Evolutionary conservation across 92 coral and sea anemone genomes (phyloP).

Genomic region (Palythoa heliodiscus): DNA sequence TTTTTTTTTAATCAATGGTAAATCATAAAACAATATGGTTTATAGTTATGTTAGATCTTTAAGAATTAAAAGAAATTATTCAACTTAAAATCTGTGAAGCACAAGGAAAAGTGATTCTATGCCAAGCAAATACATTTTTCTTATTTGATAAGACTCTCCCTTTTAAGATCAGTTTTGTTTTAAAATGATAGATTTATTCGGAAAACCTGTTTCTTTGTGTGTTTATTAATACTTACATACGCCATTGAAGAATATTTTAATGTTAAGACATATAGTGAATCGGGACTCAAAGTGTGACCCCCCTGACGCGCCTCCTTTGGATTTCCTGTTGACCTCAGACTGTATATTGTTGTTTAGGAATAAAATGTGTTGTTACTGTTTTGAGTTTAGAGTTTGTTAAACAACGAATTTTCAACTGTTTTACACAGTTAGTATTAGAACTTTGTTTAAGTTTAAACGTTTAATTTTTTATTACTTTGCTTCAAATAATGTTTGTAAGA

Average conservation of each 20-base stretch:
- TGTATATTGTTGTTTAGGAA: neutral
- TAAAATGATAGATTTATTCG: neutral
- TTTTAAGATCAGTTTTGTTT: neutral
- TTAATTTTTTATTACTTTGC: too few relatives aligned
- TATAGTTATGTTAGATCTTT: too few relatives aligned
- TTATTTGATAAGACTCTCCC: neutral
- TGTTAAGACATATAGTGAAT: neutral
- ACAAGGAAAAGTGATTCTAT: constrained; percentile 13
- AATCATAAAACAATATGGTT: too few relatives aligned
- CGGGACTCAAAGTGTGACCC: neutral
- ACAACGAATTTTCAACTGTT: neutral
- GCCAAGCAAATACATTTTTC: neutral
- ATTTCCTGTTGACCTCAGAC: constrained; percentile 30
- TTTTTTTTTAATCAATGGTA: too few relatives aligned
- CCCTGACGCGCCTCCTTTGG: constrained; percentile 24
- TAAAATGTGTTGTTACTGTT: neutral
- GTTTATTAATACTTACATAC: constrained; percentile 24
- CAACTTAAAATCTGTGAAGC: neutral
- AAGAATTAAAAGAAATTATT: neutral
- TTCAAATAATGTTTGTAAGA: neutral
- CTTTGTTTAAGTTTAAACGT: too few relatives aligned
- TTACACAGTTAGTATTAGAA: neutral
- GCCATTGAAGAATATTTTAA: neutral
- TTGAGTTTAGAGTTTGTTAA: neutral
- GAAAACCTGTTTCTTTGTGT: neutral